phyloP scores from a whole-genome alignment of 2,113 vertebrate genomes.

The Protobothrops mucrosquamatus region DNA sequence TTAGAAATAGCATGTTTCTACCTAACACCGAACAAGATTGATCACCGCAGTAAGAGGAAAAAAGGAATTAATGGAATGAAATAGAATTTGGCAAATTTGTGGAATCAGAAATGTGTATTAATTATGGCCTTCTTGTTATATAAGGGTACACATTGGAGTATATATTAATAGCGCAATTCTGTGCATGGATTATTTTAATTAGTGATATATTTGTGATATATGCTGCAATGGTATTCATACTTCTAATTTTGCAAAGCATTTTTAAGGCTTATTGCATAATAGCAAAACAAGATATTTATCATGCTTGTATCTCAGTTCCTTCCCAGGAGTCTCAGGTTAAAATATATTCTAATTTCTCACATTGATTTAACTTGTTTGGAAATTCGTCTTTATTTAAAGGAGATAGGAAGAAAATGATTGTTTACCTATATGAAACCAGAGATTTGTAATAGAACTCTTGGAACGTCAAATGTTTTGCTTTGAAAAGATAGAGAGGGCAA shows the following conservation, averaged over 20 bases:
- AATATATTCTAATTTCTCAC: not conserved
- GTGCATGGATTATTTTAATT: conserved; percentile 48
- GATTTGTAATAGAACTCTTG: not conserved
- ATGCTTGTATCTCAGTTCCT: not conserved
- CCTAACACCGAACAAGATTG: conserved; percentile 52
- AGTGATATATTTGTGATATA: conserved; percentile 15
- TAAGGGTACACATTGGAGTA: not conserved
- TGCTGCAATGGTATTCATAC: conserved; percentile 34
- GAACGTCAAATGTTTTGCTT: not conserved
- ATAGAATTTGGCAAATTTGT: conserved; percentile 20
- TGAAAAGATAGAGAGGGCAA: not conserved
- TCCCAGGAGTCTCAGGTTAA: no score
- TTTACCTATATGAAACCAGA: not conserved
- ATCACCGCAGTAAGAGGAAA: conserved; percentile 45
- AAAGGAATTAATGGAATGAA: conserved; percentile 24
- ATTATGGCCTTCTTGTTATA: conserved; percentile 20
- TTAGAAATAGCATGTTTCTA: conserved; percentile 62
- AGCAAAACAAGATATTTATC: not conserved
- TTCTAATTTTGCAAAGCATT: conserved; percentile 34
- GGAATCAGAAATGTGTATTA: conserved; percentile 26
- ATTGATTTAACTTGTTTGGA: not conserved
- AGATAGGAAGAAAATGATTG: not conserved
- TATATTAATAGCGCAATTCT: conserved; percentile 9
- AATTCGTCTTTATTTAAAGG: not conserved
- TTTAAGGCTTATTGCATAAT: conserved; percentile 28